phyloP scores from a whole-genome alignment of 2,113 vertebrate species.

The Eretmochelys imbricata region DNA sequence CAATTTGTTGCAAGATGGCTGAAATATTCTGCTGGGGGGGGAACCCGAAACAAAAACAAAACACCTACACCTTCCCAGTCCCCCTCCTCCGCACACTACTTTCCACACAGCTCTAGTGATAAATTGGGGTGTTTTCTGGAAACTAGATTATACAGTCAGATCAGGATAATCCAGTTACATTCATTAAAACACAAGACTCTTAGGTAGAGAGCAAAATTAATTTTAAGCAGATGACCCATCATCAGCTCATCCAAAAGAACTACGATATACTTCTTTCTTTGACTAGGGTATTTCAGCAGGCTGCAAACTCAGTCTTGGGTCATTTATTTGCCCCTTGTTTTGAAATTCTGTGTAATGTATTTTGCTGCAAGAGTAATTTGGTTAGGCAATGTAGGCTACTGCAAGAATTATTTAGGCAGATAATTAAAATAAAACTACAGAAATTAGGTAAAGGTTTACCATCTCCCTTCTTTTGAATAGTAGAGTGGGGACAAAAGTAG shows the following conservation, averaged over 20 bases:
- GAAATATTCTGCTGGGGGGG: background rate
- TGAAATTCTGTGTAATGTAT: too few relatives aligned
- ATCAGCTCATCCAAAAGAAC: rapidly evolving
- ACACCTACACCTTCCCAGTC: background rate
- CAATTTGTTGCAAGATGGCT: background rate
- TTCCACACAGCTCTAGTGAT: background rate
- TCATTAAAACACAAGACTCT: background rate
- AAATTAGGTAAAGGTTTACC: too few relatives aligned
- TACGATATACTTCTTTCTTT: too few relatives aligned
- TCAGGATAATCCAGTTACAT: background rate
- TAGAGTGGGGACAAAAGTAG: too few relatives aligned
- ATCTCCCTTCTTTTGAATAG: too few relatives aligned
- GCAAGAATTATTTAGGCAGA: too few relatives aligned
- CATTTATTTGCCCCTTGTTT: too few relatives aligned
- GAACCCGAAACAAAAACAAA: background rate
- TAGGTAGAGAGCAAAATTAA: background rate
- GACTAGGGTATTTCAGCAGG: too few relatives aligned
- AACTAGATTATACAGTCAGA: background rate
- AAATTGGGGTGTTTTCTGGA: background rate
- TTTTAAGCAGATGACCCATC: background rate
- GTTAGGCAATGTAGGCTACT: too few relatives aligned
- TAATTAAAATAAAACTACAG: too few relatives aligned
- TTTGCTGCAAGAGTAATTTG: too few relatives aligned
- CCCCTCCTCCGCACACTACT: background rate
- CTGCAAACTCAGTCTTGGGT: too few relatives aligned